phyloP scores from a whole-genome alignment of 2,113 vertebrate genomes.

The Saccopteryx bilineata region DNA sequence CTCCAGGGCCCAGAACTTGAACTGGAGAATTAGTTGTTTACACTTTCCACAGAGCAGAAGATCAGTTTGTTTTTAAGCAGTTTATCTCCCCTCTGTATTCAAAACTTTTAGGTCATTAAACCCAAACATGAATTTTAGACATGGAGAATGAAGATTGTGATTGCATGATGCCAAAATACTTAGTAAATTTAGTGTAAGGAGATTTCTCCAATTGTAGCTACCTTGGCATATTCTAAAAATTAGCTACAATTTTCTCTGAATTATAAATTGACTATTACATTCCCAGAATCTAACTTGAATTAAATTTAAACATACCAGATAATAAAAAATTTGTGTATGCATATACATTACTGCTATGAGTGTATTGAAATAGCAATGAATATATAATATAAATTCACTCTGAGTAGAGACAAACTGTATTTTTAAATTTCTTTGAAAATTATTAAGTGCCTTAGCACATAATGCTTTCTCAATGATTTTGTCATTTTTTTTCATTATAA shows the following conservation, averaged over 20 bases:
- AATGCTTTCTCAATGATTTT: constrained; percentile 8
- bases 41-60: background rate
- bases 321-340: background rate
- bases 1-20: background rate
- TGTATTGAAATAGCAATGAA: background rate
- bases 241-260: background rate
- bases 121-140: background rate
- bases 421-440: constrained; percentile 11
- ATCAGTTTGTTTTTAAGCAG: background rate
- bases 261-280: background rate
- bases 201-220: background rate
- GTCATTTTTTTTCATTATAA: background rate
- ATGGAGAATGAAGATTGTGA: background rate
- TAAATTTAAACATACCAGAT: background rate
- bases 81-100: constrained; percentile 50
- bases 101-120: background rate
- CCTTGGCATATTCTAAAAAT: background rate
- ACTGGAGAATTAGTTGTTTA: background rate
- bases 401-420: background rate
- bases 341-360: background rate
- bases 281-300: background rate
- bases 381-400: background rate
- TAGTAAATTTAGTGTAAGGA: background rate
- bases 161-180: background rate
- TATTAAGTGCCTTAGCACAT: background rate